Evolutionary conservation across 2,888 invertebrate genomes (phyloP).

Genomic region (Parnassius glacialis): DNA sequence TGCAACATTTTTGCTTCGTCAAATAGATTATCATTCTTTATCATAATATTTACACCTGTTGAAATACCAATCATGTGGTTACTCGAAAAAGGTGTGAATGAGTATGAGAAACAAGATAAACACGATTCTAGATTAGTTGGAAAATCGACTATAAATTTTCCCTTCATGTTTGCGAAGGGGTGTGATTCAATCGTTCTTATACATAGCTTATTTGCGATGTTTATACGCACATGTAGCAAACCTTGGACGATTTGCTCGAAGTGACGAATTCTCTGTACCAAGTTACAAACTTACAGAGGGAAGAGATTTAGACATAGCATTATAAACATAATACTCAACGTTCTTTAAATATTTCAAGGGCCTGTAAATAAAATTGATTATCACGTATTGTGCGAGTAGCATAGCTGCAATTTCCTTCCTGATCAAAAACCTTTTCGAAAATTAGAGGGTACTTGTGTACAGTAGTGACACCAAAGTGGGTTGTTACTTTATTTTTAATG

Average conservation of each 20-base stretch:
- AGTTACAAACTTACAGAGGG: constrained; percentile 3
- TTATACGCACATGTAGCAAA: constrained; percentile 29
- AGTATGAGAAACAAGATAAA: constrained; percentile 6
- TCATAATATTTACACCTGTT: too few species aligned
- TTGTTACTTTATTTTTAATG: too few species aligned
- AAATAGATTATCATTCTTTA: too few species aligned
- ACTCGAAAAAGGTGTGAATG: background rate
- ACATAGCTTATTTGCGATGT: constrained; percentile 35
- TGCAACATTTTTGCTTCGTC: too few species aligned
- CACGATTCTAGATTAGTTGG: constrained; percentile 10
- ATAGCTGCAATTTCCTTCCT: too few species aligned
- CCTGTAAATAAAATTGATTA: too few species aligned
- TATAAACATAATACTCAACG: background rate
- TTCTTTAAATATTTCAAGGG: too few species aligned
- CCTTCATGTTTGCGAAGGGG: constrained; percentile 21
- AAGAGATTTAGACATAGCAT: background rate
- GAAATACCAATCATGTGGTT: background rate
- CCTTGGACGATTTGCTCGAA: constrained; percentile 45
- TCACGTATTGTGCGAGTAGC: too few species aligned
- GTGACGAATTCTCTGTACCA: constrained; percentile 22
- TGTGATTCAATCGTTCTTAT: constrained; percentile 36
- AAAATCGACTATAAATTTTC: constrained; percentile 1
- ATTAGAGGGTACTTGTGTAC: too few species aligned
- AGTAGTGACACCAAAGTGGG: too few species aligned
- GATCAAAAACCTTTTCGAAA: too few species aligned